A percentile compares a stretch with the other conserved stretches of the same genome.
Conservation (phyloP, 1,140 invertebrate species). For the Drosophila pseudoananassae region DNA sequence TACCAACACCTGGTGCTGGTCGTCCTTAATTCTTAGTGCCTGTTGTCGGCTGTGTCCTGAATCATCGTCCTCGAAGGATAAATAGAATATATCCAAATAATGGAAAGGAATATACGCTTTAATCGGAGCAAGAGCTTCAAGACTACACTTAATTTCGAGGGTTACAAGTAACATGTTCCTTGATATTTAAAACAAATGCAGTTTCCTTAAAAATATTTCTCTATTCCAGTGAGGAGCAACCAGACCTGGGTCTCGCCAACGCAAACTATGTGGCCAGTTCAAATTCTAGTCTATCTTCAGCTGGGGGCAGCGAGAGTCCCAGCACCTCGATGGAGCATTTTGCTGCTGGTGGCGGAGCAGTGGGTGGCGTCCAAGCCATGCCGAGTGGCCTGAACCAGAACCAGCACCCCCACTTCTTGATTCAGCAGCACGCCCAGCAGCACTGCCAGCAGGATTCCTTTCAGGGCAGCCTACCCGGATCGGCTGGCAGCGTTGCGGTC, state of each 20-base stretch:
- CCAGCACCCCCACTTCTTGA: constrained; percentile 66
- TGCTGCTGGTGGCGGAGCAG: constrained; percentile 68
- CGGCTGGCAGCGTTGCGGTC: constrained; percentile 59
- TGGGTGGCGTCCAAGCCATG: constrained; percentile 43
- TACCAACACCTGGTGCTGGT: constrained; percentile 46
- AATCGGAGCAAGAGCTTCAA: constrained; percentile 80
- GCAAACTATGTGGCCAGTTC: constrained; percentile 80
- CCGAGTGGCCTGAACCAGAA: constrained; percentile 36
- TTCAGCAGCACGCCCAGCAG: constrained; percentile 68
- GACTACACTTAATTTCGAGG: constrained; percentile 60
- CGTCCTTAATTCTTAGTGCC: constrained; percentile 25
- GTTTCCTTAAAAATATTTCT: not conserved
- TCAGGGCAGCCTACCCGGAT: constrained; percentile 59
- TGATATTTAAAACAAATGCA: not conserved
- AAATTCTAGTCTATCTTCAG: constrained; percentile 85
- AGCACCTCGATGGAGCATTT: constrained; percentile 86
- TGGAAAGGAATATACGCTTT: constrained; percentile 76
- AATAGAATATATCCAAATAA: constrained; percentile 23
- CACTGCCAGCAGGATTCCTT: constrained; percentile 80
- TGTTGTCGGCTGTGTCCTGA: constrained; percentile 46
- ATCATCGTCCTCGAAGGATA: constrained; percentile 14
- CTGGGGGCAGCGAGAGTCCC: constrained; percentile 85
- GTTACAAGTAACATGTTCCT: constrained; percentile 58
- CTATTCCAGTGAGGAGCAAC: constrained; percentile 73
- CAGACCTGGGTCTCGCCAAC: constrained; percentile 76